Conservation (phyloP, 1,140 invertebrate species). For the Metopolophium dirhodum region DNA sequence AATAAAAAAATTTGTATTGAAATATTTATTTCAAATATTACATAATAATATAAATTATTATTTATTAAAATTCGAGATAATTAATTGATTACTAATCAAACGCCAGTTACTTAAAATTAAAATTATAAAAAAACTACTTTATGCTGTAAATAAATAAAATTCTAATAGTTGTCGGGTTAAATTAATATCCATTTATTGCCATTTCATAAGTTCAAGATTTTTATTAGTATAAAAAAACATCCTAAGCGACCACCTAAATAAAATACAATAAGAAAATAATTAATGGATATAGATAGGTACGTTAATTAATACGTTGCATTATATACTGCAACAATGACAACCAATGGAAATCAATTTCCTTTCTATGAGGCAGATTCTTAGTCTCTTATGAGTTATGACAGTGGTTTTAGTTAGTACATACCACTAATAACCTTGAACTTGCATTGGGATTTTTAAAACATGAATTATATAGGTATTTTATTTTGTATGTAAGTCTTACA, state of each 20-base stretch:
- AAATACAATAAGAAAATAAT: conserved; percentile 8
- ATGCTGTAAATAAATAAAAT: background rate
- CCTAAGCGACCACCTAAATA: background rate
- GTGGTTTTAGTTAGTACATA: background rate
- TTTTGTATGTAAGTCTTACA: background rate
- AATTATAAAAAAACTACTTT: background rate
- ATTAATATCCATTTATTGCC: background rate
- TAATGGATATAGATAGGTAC: background rate
- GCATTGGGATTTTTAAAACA: background rate
- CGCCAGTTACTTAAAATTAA: background rate
- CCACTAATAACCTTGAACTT: background rate
- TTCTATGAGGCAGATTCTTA: background rate
- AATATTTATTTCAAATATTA: background rate
- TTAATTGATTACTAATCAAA: background rate
- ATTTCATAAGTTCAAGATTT: background rate
- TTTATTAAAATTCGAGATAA: background rate
- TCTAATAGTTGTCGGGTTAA: background rate
- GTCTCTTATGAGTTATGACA: background rate
- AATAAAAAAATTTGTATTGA: background rate
- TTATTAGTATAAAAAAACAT: background rate
- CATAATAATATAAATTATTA: background rate
- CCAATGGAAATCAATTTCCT: conserved; percentile 1
- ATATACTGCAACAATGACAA: background rate
- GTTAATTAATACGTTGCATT: background rate
- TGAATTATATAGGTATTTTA: background rate